Conservation (phyloP, 2,888 invertebrate genomes). For the Ganaspis brasiliensis region DNA sequence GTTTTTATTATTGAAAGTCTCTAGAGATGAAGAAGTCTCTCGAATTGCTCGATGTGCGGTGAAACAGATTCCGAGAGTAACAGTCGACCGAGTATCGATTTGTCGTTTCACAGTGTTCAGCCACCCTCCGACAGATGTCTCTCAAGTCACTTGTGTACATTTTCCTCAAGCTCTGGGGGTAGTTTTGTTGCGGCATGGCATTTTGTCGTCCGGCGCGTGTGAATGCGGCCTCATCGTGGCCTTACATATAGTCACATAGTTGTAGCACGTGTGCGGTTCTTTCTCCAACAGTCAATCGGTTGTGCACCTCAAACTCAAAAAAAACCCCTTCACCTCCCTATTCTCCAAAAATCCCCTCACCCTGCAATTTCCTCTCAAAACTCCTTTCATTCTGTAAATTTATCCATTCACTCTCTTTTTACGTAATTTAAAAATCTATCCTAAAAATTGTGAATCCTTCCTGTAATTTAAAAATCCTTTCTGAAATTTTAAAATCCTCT, state of each 20-base stretch:
- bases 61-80: neutral
- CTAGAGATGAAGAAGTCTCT: neutral
- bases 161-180: slow-evolving; percentile 61
- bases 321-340: neutral
- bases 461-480: no score
- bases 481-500: no score
- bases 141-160: slow-evolving; percentile 45
- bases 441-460: no score
- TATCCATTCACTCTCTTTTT: no score
- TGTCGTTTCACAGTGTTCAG: slow-evolving; percentile 25
- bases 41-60: neutral
- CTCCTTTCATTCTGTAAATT: no score
- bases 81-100: neutral
- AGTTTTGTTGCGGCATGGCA: slow-evolving; percentile 64
- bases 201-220: slow-evolving; percentile 66
- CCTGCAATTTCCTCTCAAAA: no score
- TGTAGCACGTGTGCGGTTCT: slow-evolving; percentile 16
- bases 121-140: slow-evolving; percentile 56
- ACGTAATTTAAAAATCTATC: no score
- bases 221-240: slow-evolving; percentile 61
- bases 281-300: neutral
- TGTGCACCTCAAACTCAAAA: neutral
- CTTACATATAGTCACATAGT: neutral
- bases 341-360: neutral
- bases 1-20: neutral